Evolutionary conservation across 2,797 vertebrate genomes (phyloP).

Genomic region (Crax fasciolata): DNA sequence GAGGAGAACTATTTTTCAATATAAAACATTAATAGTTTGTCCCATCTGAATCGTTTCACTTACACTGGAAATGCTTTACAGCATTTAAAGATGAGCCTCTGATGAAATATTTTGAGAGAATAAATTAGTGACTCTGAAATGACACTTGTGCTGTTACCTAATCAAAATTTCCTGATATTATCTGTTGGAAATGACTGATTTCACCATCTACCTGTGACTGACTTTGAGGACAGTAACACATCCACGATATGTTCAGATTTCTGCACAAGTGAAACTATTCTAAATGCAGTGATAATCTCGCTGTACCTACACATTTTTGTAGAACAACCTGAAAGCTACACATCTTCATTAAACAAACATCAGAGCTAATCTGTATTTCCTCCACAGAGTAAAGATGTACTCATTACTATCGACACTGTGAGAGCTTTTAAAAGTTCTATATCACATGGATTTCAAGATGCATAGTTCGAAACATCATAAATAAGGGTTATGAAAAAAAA

Average conservation of each 20-base stretch:
- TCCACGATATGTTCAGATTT: neutral
- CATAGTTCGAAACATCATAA: neutral
- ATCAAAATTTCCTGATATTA: neutral
- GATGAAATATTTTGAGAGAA: neutral
- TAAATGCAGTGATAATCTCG: neutral
- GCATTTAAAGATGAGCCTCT: neutral
- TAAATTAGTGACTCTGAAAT: neutral
- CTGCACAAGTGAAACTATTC: conserved; percentile 10
- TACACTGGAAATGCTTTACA: neutral
- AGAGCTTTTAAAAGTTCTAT: conserved; percentile 5
- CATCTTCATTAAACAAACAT: neutral
- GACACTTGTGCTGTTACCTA: neutral
- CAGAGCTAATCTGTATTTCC: neutral
- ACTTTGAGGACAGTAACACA: neutral
- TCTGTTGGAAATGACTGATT: neutral
- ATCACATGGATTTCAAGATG: neutral
- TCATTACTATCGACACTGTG: neutral
- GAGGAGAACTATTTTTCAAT: neutral
- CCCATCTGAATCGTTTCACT: neutral
- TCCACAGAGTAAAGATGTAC: neutral
- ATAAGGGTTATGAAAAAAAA: conserved; percentile 30
- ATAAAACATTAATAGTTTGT: neutral
- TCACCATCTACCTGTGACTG: neutral
- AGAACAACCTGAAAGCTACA: neutral
- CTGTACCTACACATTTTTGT: neutral